Conservation (phyloP, 2,797 vertebrate genomes). For the Lindbergichthys nudifrons region DNA sequence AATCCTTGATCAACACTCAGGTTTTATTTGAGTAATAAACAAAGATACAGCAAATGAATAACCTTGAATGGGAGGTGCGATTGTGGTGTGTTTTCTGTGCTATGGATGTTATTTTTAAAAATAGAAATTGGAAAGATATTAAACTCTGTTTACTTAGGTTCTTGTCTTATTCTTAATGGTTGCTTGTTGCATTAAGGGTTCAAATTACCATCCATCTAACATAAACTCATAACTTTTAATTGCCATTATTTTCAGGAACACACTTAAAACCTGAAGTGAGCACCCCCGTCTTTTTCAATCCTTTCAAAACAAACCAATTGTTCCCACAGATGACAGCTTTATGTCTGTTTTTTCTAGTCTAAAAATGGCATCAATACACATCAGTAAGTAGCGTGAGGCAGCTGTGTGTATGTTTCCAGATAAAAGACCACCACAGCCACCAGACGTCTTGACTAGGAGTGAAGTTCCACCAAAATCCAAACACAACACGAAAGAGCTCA, state of each 20-base stretch:
- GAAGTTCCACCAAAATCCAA: conserved; percentile 51
- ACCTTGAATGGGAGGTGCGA: not conserved
- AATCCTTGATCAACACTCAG: not conserved
- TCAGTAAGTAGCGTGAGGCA: conserved; percentile 39
- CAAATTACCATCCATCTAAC: conserved; percentile 5
- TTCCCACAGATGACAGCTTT: not conserved
- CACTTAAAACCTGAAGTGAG: not conserved
- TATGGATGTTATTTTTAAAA: not conserved
- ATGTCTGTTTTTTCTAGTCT: conserved; percentile 54
- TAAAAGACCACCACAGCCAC: conserved; percentile 58
- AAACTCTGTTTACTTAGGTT: conserved; percentile 33
- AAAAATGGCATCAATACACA: conserved; percentile 70
- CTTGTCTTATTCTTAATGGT: conserved; percentile 23
- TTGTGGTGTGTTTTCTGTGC: not conserved
- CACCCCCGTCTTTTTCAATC: not conserved
- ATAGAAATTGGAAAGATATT: conserved; percentile 5
- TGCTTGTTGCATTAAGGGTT: conserved; percentile 11
- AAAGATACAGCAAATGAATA: not conserved
- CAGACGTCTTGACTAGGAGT: conserved; percentile 54
- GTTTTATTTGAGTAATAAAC: not conserved
- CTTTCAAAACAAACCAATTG: conserved; percentile 2
- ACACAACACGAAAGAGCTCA: conserved; percentile 59
- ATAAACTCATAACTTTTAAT: conserved; percentile 8
- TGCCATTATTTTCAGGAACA: not conserved
- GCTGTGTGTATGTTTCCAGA: conserved; percentile 49